Evolutionary conservation across 2,888 invertebrate species (phyloP), one percentile per base, ranked within the genome.

Genomic region (Meta bourneti): DNA sequence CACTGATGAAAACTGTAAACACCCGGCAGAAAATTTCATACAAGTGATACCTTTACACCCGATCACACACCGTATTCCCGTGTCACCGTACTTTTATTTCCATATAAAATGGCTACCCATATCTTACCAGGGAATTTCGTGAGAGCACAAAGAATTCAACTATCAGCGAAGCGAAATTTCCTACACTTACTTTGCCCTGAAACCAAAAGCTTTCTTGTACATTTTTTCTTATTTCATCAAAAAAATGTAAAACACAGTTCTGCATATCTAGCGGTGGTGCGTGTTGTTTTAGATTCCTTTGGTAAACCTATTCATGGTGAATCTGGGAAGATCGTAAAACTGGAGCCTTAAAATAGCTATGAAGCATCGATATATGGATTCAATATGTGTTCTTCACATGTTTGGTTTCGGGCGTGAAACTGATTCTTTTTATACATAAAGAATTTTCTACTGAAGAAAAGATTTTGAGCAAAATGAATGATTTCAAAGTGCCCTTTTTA

Each of bases 11-110:
- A 77, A 77, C 52, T 52, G 77, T 77, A 77, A 77, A 77, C 77
- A 77, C 34, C 34, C 34, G 34, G 77, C 77, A 77, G 51, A 77
- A 77, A 51, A 77, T 77, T 77, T 77, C 52, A 77, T 77, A 77
- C 77, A 77, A 77, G 77, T 19, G n/a, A 52, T 77, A 52, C 51
- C 77, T 77, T 77, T 77, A 77, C 77, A 77, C 77, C 19, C 77
- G 51, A 19, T 51, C 52, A 52, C 77, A 52, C 34, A 52, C 51
- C 49, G 19, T 77, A 77, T 51, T 77, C n/a, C 77, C 77, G 19
- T 77, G 77, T 51, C 77, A 51, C 77, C 51, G 52, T n/a, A 52
- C 77, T 77, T 75, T 77, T 77, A 77, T 77, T 77, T 52, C 77
- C 19, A 77, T 77, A 34, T 34, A 77, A 77, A 77, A 77, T 77